phyloP scores from a whole-genome alignment of 2,797 vertebrate genomes.

The Propithecus perrieri region DNA sequence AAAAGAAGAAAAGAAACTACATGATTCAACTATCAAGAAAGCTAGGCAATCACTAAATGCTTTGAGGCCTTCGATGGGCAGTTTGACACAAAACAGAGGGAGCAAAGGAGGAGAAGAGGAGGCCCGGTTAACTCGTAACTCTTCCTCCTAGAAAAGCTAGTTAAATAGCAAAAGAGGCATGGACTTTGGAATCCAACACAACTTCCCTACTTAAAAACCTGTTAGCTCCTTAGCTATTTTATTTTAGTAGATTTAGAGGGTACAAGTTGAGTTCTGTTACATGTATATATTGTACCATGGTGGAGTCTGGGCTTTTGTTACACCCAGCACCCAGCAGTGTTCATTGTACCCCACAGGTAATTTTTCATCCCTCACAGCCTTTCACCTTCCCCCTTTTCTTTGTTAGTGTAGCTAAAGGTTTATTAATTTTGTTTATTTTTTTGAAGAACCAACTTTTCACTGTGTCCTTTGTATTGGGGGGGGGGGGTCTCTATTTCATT shows the following conservation, averaged over 20 bases:
- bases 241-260: neutral
- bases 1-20: neutral
- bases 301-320: neutral
- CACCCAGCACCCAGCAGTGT: neutral
- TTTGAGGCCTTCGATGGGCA: neutral
- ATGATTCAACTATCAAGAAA: neutral
- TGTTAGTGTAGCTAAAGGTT: no score
- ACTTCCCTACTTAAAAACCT: neutral
- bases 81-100: neutral
- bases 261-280: neutral
- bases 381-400: no score
- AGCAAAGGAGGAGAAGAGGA: neutral
- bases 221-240: neutral
- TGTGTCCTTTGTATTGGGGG: no score
- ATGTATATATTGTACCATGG: neutral
- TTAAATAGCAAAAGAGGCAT: neutral
- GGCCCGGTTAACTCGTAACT: accelerated
- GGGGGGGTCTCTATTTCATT: no score
- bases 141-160: neutral
- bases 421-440: no score
- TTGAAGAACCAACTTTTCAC: no score
- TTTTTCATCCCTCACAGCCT: neutral
- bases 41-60: neutral
- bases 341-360: neutral
- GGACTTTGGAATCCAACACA: neutral